Conservation (phyloP, 1,140 invertebrate genomes). For the Sarcophaga bullata region DNA sequence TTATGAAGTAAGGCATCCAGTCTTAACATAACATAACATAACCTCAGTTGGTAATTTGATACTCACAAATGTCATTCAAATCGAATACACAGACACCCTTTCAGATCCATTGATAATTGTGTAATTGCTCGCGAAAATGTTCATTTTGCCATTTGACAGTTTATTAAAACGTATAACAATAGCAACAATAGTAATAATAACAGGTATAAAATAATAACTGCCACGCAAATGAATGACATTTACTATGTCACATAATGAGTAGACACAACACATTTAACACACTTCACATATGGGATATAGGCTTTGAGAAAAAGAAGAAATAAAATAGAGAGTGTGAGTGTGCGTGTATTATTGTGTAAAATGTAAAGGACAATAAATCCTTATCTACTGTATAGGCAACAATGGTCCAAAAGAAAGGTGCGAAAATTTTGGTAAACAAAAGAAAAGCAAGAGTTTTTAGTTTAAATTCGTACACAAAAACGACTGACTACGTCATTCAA, state of each 20-base stretch:
- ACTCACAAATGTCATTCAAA: background rate
- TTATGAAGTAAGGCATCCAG: too few relatives aligned
- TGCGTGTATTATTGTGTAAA: background rate
- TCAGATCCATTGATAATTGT: conserved; percentile 14
- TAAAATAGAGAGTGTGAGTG: too few relatives aligned
- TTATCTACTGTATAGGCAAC: background rate
- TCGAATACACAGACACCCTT: background rate
- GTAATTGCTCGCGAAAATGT: conserved; percentile 1
- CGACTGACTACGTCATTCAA: conserved; percentile 16
- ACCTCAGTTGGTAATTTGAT: background rate
- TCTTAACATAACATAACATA: background rate
- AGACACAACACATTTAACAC: too few relatives aligned
- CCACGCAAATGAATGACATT: background rate
- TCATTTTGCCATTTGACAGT: conserved; percentile 26
- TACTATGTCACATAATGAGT: background rate
- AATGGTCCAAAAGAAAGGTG: conserved; percentile 23
- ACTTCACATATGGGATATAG: too few relatives aligned
- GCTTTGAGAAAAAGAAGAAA: too few relatives aligned
- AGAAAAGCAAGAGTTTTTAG: background rate
- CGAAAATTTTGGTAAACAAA: background rate
- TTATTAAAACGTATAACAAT: too few relatives aligned
- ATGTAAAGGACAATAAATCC: background rate
- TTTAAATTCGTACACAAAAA: background rate
- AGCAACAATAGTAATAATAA: too few relatives aligned
- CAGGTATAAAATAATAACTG: too few relatives aligned